A percentile compares a stretch with the other conserved stretches of the same genome.
Conservation (phyloP, 2,888 invertebrate genomes). For the Crioceris asparagi region DNA sequence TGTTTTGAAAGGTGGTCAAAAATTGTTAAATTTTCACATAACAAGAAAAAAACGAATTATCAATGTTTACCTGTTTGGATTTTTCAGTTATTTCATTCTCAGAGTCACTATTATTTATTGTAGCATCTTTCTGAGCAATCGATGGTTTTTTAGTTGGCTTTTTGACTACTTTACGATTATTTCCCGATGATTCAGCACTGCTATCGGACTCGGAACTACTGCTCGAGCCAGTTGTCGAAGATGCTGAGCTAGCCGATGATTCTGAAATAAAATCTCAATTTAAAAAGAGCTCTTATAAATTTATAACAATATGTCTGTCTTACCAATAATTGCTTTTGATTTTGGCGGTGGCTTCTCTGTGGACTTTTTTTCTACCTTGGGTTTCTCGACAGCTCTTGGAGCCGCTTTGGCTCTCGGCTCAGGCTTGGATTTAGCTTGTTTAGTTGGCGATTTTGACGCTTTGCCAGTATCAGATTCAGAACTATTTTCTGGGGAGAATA, state of each 20-base stretch:
- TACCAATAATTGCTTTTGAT: constrained; percentile 40
- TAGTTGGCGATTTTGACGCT: constrained; percentile 10
- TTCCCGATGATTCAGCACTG: constrained; percentile 23
- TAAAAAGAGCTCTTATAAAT: neutral
- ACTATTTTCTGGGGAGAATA: constrained; percentile 72
- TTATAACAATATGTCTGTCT: constrained; percentile 25
- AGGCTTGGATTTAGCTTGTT: constrained; percentile 36
- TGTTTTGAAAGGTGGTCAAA: too few species aligned
- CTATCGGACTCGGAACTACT: constrained; percentile 33
- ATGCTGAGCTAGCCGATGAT: constrained; percentile 39
- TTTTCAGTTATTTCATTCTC: constrained; percentile 27
- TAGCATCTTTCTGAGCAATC: constrained; percentile 21
- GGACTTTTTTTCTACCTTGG: constrained; percentile 25
- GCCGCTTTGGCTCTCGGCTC: constrained; percentile 38
- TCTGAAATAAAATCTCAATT: constrained; percentile 9
- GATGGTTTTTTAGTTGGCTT: constrained; percentile 32
- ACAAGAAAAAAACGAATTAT: too few species aligned
- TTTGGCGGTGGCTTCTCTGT: constrained; percentile 41
- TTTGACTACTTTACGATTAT: constrained; percentile 22
- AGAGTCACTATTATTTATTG: constrained; percentile 28
- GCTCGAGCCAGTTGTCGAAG: constrained; percentile 28
- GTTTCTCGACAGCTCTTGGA: constrained; percentile 31
- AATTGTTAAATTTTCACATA: too few species aligned
- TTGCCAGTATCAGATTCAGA: constrained; percentile 48
- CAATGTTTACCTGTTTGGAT: constrained; percentile 25